Percentiles rank a stretch among this genome's conserved stretches.
These are phyloP conservation scores for Penaeus monodon DNA, from an alignment of 2,888 invertebrate species.

Conservation along the genomic window DNA sequence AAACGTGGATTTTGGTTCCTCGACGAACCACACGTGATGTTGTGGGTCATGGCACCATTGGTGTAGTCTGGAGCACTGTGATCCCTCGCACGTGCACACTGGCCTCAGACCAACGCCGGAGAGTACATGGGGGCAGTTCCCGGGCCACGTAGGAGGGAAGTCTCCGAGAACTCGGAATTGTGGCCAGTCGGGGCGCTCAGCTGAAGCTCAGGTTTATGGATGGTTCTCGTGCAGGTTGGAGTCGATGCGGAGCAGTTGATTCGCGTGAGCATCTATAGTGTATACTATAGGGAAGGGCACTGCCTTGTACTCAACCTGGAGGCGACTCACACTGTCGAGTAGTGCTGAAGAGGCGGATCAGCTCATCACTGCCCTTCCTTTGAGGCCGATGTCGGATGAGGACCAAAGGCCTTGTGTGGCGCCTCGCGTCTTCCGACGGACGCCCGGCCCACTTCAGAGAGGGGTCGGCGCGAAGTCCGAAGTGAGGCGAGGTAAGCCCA, in stretches of 20 bases:
- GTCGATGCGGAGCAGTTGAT: not conserved
- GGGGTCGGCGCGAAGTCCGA: too few species aligned
- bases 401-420: too few species aligned
- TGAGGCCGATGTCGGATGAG: too few species aligned
- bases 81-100: not conserved
- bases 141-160: conserved; percentile 7
- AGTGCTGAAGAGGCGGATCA: not conserved
- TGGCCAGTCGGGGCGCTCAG: conserved; percentile 7
- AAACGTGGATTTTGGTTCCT: not conserved
- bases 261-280: not conserved
- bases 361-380: too few species aligned
- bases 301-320: not conserved
- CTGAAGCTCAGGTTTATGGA: not conserved
- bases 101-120: conserved; percentile 2
- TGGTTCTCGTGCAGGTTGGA: conserved; percentile 3
- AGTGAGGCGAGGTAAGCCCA: too few species aligned
- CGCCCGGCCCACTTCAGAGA: too few species aligned
- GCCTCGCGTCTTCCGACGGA: too few species aligned
- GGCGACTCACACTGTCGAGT: not conserved
- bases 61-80: not conserved
- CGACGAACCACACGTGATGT: conserved; percentile 1
- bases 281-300: not conserved
- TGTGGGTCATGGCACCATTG: not conserved
- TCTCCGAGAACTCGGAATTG: conserved; percentile 4
- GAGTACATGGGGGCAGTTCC: not conserved